Evolutionary conservation across 2,113 vertebrate genomes (phyloP), one percentile per base, ranked within the genome.

Genomic region (Ibidorhyncha struthersii): DNA sequence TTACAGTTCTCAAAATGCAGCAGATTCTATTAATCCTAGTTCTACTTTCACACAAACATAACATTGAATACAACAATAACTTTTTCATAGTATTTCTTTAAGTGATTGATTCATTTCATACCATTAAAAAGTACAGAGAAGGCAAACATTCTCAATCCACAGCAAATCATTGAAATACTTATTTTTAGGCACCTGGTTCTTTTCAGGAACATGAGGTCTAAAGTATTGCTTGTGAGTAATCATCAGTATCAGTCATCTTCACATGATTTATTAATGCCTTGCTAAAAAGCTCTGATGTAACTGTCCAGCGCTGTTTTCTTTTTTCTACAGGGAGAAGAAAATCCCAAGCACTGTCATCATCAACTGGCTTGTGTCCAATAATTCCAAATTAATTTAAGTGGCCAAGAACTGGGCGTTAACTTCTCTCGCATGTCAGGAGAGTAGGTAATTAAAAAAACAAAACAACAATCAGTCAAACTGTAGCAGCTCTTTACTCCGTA

Each of bases 241-340:
- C 34, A 61, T 29, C 72, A 82, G 10, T 82, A 70, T 92, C 73
- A 55, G 45, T 89, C 79, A 89, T 85, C 38, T 78, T 70, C 53
- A 55, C 69, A 79, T 82, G 81, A 91, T 77, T 97, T 95, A 96
- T 96, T 96, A 95, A 95, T 97, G 90, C 30, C 34, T 65, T 87
- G 66, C 77, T 96, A 89, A 96, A 94, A 92, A 77, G 81, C 70
- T 1, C 86, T 94, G 70, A 91, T 80, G 62, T 77, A 96, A 93
- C 32, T 29, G 49, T 56, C 55, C 62, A 91, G 87, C 1, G 10
- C 40, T 32, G 6, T 71, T 80, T 92, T 61, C 41, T 45, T 81
- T 78, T 87, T 49, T 34, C 58, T 79, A 65, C 2, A 66, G 66
- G 62, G 66, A 90, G 66, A 86, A 79, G 71, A 94, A 91, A 82